phyloP scores from a whole-genome alignment of 2,113 vertebrate species.

The Mormyrus lacerda region DNA sequence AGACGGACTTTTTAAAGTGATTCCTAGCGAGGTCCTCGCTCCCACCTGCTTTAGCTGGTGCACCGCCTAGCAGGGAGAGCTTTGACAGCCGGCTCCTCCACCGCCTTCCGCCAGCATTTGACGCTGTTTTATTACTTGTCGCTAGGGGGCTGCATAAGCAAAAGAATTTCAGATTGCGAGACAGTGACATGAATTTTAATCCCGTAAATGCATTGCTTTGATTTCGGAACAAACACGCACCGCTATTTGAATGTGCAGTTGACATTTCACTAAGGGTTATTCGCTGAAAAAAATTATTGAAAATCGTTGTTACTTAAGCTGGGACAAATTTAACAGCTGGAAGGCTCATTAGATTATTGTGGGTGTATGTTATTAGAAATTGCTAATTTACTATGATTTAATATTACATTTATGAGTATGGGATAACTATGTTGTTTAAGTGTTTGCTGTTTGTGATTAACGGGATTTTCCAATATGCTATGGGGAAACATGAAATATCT shows the following conservation, averaged over 20 bases:
- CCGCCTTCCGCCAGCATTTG: no score
- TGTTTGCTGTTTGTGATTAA: not conserved
- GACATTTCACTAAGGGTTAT: not conserved
- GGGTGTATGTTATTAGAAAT: not conserved
- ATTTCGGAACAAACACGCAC: not conserved
- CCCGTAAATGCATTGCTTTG: not conserved
- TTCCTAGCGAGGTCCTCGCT: not conserved
- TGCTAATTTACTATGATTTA: not conserved
- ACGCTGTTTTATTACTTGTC: not conserved
- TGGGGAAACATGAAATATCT: not conserved
- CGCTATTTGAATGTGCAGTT: not conserved
- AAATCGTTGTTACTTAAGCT: not conserved
- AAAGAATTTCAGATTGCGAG: not conserved
- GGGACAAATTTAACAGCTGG: not conserved
- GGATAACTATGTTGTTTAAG: not conserved
- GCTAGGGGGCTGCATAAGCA: slow-evolving; percentile 1
- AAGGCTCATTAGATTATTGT: not conserved
- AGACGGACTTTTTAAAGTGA: not conserved
- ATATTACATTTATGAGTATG: not conserved
- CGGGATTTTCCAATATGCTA: not conserved
- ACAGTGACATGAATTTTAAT: not conserved
- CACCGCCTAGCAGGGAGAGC: not conserved
- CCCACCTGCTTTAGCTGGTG: not conserved
- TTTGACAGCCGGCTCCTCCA: not conserved
- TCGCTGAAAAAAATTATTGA: not conserved